phyloP scores from a whole-genome alignment of 2,113 vertebrate species.

The Podocnemis expansa region DNA sequence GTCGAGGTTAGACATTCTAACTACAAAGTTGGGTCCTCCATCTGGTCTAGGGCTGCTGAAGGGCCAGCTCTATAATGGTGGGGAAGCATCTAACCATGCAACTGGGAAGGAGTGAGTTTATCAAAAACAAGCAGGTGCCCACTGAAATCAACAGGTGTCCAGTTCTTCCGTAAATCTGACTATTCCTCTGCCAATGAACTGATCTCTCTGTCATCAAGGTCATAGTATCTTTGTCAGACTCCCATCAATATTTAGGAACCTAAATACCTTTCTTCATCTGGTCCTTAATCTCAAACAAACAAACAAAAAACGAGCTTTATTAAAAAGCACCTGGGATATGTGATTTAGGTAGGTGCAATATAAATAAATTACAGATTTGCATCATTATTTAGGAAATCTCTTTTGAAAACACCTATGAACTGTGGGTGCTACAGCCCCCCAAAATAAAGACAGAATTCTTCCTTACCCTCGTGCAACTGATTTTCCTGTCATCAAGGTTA shows the following conservation, averaged over 20 bases:
- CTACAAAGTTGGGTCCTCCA: fast-evolving
- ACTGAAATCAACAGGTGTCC: not conserved
- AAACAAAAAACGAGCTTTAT: not conserved
- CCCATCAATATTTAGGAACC: not conserved
- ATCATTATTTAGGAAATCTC: constrained; percentile 47
- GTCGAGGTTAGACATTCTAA: fast-evolving
- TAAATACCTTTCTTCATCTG: not conserved
- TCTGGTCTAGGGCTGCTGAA: fast-evolving
- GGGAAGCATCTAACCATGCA: not conserved
- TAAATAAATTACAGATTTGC: constrained; percentile 37
- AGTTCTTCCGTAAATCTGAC: not conserved
- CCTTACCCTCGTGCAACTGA: not conserved
- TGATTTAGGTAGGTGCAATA: not conserved
- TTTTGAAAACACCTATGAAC: constrained; percentile 5
- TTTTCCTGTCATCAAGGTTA: constrained; percentile 40
- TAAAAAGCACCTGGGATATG: not conserved
- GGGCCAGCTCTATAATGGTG: not conserved
- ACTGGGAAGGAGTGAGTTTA: not conserved
- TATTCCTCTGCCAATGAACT: no score
- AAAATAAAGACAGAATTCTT: constrained; percentile 30
- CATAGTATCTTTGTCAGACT: no score
- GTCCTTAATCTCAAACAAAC: not conserved
- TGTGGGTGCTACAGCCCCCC: not conserved
- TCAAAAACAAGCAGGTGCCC: not conserved
- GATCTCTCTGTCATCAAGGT: no score